Evolutionary conservation across 1,140 invertebrate genomes (phyloP).

Genomic region (Chelonus insularis): DNA sequence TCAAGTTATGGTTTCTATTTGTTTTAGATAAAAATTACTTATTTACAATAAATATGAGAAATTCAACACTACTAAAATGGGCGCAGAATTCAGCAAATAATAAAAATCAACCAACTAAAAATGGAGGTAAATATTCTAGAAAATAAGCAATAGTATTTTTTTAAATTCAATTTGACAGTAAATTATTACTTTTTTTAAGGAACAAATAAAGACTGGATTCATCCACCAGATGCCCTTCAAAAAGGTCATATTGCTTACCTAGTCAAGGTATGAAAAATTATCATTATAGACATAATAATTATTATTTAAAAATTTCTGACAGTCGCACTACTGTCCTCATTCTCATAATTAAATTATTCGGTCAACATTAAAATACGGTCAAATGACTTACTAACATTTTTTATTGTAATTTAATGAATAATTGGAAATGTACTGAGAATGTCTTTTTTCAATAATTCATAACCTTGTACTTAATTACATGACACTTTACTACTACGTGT

Average conservation of each 20-base stretch:
- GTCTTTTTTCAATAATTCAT: too few relatives aligned
- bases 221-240: constrained; percentile 88
- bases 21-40: too few relatives aligned
- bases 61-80: constrained; percentile 65
- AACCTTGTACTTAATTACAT: background rate
- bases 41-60: constrained; percentile 54
- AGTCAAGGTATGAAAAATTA: constrained; percentile 78
- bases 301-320: background rate
- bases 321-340: background rate
- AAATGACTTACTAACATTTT: too few relatives aligned
- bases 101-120: constrained; percentile 57
- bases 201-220: constrained; percentile 82
- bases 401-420: too few relatives aligned
- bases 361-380: too few relatives aligned
- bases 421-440: too few relatives aligned
- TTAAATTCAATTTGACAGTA: background rate
- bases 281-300: background rate
- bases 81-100: constrained; percentile 64
- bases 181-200: too few relatives aligned
- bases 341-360: constrained; percentile 6
- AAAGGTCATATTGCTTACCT: constrained; percentile 95
- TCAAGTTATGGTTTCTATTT: too few relatives aligned
- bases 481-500: too few relatives aligned
- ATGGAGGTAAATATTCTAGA: constrained; percentile 42
- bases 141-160: too few relatives aligned